phyloP scores from a whole-genome alignment of 2,888 invertebrate species.

The Panopea generosa region DNA sequence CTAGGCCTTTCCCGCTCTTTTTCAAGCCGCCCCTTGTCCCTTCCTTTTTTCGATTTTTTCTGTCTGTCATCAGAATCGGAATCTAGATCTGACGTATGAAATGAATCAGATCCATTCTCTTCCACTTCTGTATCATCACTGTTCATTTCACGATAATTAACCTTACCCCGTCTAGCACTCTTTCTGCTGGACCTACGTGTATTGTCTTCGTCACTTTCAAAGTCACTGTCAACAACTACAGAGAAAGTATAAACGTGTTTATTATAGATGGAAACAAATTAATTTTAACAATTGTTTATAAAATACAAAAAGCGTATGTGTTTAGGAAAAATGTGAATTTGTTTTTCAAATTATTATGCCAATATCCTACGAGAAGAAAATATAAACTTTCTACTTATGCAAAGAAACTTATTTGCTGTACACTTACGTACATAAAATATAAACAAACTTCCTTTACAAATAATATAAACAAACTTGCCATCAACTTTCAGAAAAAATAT shows the following conservation, averaged over 20 bases:
- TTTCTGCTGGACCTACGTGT: constrained; percentile 65
- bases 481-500: too few relatives aligned
- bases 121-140: constrained; percentile 72
- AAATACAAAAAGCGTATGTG: too few relatives aligned
- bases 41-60: constrained; percentile 35
- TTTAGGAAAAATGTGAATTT: too few relatives aligned
- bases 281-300: too few relatives aligned
- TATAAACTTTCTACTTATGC: too few relatives aligned
- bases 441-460: too few relatives aligned
- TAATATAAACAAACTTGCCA: too few relatives aligned
- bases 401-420: too few relatives aligned
- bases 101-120: constrained; percentile 64
- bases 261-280: background rate
- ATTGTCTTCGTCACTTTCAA: constrained; percentile 73
- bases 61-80: constrained; percentile 46
- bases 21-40: constrained; percentile 10
- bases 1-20: constrained; percentile 13
- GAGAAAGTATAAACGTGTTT: constrained; percentile 13
- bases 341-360: too few relatives aligned
- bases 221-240: constrained; percentile 77
- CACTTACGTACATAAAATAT: too few relatives aligned
- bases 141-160: constrained; percentile 71
- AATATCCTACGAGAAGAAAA: too few relatives aligned
- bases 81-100: constrained; percentile 65
- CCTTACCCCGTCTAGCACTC: constrained; percentile 56